phyloP scores from a whole-genome alignment of 2,888 invertebrate species.

The Lymantria dispar region DNA sequence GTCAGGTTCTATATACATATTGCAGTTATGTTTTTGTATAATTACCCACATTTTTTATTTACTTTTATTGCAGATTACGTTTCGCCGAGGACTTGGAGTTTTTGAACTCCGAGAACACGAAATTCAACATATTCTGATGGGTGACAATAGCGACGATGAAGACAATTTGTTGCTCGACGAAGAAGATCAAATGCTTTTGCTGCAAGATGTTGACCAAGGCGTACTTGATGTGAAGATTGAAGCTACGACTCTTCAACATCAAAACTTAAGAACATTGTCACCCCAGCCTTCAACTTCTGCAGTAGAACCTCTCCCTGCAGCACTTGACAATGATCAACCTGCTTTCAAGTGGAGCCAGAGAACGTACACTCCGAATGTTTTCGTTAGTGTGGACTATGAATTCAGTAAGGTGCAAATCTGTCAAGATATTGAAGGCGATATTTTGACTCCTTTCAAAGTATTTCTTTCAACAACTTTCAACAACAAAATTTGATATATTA shows the following conservation, averaged over 20 bases:
- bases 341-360: not conserved
- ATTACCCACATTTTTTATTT: too few relatives aligned
- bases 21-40: too few relatives aligned
- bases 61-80: too few relatives aligned
- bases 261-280: not conserved
- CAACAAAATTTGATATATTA: not conserved
- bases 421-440: not conserved
- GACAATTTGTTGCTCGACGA: not conserved
- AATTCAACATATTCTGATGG: not conserved
- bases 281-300: not conserved
- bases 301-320: not conserved
- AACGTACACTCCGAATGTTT: not conserved
- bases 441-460: not conserved
- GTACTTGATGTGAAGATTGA: not conserved
- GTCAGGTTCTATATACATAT: too few relatives aligned
- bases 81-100: not conserved
- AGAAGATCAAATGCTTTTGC: not conserved
- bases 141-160: slow-evolving; percentile 1
- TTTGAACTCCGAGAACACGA: not conserved
- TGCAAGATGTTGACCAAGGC: not conserved
- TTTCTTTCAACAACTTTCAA: not conserved
- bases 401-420: not conserved
- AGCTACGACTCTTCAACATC: not conserved
- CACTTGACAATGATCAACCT: not conserved
- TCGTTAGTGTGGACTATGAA: not conserved